Conservation (phyloP, 2,113 vertebrate genomes). For the Chloebia gouldiae region DNA sequence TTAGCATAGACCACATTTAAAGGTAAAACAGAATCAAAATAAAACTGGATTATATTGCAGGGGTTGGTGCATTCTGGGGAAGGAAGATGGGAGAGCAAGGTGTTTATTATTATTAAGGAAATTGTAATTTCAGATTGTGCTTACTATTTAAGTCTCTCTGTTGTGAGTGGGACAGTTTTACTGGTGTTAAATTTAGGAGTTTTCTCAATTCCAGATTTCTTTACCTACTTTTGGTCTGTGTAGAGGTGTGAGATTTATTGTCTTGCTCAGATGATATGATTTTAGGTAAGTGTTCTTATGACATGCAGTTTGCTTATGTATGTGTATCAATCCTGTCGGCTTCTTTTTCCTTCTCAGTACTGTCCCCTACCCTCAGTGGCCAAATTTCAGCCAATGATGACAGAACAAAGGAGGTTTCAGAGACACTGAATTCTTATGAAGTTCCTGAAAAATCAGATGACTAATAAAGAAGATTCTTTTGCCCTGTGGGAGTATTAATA, state of each 20-base stretch:
- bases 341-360: neutral
- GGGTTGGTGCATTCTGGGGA: neutral
- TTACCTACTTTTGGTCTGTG: neutral
- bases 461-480: neutral
- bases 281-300: neutral
- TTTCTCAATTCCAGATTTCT: neutral
- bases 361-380: neutral
- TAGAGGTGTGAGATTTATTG: neutral
- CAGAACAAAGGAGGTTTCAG: neutral
- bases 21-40: neutral
- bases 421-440: neutral
- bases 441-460: conserved; percentile 4
- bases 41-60: neutral
- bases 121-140: neutral
- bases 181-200: neutral
- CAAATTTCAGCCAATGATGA: neutral
- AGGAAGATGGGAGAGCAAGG: neutral
- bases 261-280: neutral
- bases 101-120: neutral
- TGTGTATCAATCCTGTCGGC: neutral
- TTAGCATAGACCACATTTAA: neutral
- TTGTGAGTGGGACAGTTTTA: neutral
- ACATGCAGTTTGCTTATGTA: neutral
- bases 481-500: neutral
- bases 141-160: neutral